phyloP scores from a whole-genome alignment of 2,888 invertebrate genomes.

The Halictus ligatus region DNA sequence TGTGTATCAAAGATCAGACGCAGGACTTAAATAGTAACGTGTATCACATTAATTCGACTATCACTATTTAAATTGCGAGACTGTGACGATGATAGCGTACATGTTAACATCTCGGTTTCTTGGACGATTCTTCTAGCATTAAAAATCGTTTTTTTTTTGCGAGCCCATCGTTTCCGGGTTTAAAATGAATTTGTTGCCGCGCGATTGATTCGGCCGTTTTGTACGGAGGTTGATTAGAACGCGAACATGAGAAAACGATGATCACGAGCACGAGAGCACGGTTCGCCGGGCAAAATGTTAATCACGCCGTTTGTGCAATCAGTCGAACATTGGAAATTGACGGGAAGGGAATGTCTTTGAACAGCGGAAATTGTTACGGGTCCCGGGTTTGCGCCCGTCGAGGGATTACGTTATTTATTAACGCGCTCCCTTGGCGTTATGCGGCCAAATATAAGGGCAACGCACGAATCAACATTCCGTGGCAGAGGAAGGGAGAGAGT shows the following conservation, averaged over 20 bases:
- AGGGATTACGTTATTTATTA: conserved; percentile 44
- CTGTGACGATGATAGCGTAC: too few species aligned
- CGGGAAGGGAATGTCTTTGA: conserved; percentile 11
- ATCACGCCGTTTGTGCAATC: conserved; percentile 13
- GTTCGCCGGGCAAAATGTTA: conserved; percentile 3
- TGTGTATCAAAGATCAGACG: too few species aligned
- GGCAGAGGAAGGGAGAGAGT: background rate
- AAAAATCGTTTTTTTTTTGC: background rate
- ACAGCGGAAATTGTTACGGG: conserved; percentile 4
- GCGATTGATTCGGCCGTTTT: background rate
- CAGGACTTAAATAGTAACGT: too few species aligned
- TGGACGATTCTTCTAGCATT: too few species aligned
- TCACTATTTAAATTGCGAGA: too few species aligned
- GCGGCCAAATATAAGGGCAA: conserved; percentile 21
- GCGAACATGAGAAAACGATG: background rate
- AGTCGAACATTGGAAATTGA: conserved; percentile 1
- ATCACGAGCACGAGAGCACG: background rate
- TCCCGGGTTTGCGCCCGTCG: background rate
- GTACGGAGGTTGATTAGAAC: background rate
- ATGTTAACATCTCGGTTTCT: too few species aligned
- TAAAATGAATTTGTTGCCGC: background rate
- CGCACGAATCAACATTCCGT: conserved; percentile 34
- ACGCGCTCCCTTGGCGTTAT: conserved; percentile 34
- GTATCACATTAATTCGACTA: too few species aligned
- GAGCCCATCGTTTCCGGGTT: background rate